Evolutionary conservation across 1,140 invertebrate species (phyloP).

Genomic region (Dendroctonus valens): DNA sequence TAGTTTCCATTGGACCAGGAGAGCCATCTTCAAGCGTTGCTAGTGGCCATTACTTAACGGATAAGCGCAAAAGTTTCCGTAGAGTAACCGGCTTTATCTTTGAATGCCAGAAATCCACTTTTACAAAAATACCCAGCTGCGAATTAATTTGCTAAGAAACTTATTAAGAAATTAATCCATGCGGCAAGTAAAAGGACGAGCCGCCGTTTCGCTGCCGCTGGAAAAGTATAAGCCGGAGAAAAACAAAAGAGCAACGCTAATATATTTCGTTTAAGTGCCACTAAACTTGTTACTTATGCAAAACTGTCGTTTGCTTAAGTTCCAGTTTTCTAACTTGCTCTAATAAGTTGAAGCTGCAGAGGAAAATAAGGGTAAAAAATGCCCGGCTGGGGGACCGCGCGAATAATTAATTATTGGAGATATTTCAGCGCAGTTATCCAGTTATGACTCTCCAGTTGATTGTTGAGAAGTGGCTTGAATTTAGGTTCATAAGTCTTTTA

Average conservation of each 20-base stretch:
- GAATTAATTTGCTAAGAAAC: conserved; percentile 28
- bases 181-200: conserved; percentile 19
- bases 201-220: conserved; percentile 9
- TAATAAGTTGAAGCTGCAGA: conserved; percentile 30
- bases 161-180: conserved; percentile 29
- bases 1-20: too few relatives aligned
- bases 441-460: conserved; percentile 15
- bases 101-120: conserved; percentile 7
- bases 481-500: not conserved
- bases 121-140: conserved; percentile 12
- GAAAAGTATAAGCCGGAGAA: conserved; percentile 25
- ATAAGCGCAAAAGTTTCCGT: too few relatives aligned
- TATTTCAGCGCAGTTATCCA: conserved; percentile 6
- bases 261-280: conserved; percentile 40
- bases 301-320: conserved; percentile 39
- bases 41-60: too few relatives aligned
- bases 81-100: conserved; percentile 1
- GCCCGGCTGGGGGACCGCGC: not conserved
- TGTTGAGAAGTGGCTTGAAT: conserved; percentile 10
- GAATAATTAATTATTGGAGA: conserved; percentile 29
- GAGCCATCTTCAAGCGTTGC: too few relatives aligned
- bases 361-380: conserved; percentile 19
- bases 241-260: conserved; percentile 29
- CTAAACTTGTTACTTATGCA: conserved; percentile 40
- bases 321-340: conserved; percentile 33